Conservation (phyloP, 2,888 invertebrate genomes). For the Ophion ventricosus region DNA sequence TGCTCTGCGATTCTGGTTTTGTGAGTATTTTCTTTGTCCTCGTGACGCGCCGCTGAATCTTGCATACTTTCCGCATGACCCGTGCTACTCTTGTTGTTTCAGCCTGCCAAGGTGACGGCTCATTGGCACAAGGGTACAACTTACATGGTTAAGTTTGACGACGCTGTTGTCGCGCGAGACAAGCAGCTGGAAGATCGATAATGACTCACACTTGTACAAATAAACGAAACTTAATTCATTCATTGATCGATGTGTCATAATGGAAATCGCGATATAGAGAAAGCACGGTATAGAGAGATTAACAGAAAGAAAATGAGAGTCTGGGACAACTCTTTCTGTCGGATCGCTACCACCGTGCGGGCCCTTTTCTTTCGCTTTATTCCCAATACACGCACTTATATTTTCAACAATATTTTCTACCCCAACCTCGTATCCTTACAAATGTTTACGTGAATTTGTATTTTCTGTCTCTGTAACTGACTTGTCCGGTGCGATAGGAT, state of each 20-base stretch:
- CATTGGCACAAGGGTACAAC: constrained; percentile 99
- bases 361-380: constrained; percentile 33
- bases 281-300: background rate
- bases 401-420: constrained; percentile 52
- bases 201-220: constrained; percentile 70
- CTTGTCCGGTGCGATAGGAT: constrained; percentile 88
- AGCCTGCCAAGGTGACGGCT: constrained; percentile 99
- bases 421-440: constrained; percentile 38
- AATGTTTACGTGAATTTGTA: constrained; percentile 87
- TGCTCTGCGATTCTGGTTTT: constrained; percentile 97
- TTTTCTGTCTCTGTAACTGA: constrained; percentile 89
- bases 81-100: constrained; percentile 15
- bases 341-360: background rate
- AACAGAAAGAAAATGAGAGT: background rate
- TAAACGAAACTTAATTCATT: constrained; percentile 21
- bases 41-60: background rate
- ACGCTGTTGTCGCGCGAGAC: constrained; percentile 94
- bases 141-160: constrained; percentile 99
- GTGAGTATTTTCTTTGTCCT: constrained; percentile 87
- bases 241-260: constrained; percentile 8
- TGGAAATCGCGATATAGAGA: background rate
- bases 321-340: constrained; percentile 1
- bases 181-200: constrained; percentile 95
- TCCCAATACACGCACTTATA: constrained; percentile 35
- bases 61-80: background rate